Conservation (phyloP, 2,888 invertebrate genomes). For the Lucinisca nassula region DNA sequence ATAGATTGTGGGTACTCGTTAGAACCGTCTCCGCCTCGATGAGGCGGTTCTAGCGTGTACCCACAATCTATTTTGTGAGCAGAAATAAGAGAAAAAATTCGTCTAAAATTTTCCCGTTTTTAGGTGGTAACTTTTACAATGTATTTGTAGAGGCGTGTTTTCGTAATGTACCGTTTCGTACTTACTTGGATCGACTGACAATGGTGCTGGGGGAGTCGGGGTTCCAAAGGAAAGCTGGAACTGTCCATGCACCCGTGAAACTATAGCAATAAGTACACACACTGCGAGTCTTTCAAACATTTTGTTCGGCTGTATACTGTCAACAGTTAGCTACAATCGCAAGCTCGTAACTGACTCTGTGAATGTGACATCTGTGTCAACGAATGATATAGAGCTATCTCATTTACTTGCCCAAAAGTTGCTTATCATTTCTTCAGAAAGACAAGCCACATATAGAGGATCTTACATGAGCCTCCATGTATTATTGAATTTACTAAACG, state of each 20-base stretch:
- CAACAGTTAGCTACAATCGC: neutral
- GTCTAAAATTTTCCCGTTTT: no score
- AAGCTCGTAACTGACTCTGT: neutral
- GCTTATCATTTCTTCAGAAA: neutral
- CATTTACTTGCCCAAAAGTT: neutral
- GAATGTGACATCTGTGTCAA: neutral
- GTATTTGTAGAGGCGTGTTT: no score
- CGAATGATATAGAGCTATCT: neutral
- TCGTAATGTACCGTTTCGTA: neutral
- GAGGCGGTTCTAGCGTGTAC: no score
- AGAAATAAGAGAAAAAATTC: no score
- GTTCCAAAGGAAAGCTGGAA: constrained; percentile 24
- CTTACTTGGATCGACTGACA: constrained; percentile 56
- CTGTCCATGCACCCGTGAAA: constrained; percentile 3
- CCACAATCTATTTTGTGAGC: no score
- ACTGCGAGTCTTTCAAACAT: constrained; percentile 26
- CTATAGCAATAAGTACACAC: neutral
- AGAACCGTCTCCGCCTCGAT: no score
- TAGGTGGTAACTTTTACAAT: no score
- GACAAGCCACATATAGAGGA: no score
- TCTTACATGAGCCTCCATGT: no score
- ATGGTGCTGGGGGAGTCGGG: constrained; percentile 22
- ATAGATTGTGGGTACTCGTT: no score
- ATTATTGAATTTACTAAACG: no score
- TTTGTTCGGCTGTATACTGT: constrained; percentile 5